These are phyloP conservation scores for Macroglossus sobrinus DNA, from an alignment of 2,113 vertebrate species.

Conservation along the genomic window DNA sequence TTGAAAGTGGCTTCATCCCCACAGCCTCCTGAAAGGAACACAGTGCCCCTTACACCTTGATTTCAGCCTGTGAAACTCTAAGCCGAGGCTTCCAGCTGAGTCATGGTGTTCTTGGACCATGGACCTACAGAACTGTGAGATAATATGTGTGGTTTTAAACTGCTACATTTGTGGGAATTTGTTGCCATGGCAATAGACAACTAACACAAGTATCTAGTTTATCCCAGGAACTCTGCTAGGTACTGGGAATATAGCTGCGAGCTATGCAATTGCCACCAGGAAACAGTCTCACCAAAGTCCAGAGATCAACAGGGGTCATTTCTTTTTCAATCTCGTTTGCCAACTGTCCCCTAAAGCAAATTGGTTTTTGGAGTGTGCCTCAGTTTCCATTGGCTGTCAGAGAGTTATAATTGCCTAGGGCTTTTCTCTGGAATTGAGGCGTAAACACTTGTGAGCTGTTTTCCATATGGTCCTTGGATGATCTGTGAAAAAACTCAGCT, in stretches of 20 bases:
- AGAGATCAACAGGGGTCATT: background rate
- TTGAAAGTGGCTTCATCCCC: background rate
- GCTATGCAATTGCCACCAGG: background rate
- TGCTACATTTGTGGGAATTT: background rate
- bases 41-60: no score
- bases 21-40: background rate
- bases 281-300: background rate
- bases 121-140: background rate
- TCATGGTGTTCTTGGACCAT: background rate
- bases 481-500: background rate
- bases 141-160: background rate
- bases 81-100: background rate
- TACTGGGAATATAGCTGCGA: background rate
- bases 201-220: background rate
- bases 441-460: background rate
- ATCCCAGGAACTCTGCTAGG: background rate
- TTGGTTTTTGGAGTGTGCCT: background rate
- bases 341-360: background rate
- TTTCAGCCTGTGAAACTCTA: background rate
- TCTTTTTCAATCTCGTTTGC: background rate
- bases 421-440: background rate
- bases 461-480: constrained; percentile 17
- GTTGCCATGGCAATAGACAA: background rate
- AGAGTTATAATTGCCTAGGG: background rate
- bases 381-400: background rate